phyloP scores from a whole-genome alignment of 2,797 vertebrate species.

The Limosa lapponica region DNA sequence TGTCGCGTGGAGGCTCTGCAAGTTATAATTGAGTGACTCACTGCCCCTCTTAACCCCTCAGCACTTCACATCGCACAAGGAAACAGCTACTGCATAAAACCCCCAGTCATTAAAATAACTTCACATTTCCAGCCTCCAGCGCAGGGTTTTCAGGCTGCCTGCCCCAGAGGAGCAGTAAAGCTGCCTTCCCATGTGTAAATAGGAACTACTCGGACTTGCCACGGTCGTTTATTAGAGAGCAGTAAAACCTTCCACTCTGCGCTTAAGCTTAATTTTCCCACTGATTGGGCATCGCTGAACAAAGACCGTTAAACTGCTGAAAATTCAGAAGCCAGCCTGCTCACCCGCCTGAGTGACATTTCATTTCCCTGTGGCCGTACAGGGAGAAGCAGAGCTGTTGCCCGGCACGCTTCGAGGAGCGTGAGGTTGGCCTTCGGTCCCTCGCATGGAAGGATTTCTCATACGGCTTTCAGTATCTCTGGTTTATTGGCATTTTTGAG shows the following conservation, averaged over 20 bases:
- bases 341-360: fast-evolving
- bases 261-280: background rate
- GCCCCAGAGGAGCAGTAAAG: background rate
- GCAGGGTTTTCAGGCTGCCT: background rate
- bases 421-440: background rate
- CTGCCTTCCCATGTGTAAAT: background rate
- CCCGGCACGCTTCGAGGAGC: fast-evolving
- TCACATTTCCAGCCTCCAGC: background rate
- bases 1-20: background rate
- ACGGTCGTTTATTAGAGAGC: background rate
- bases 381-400: background rate
- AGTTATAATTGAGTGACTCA: background rate
- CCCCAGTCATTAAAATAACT: background rate
- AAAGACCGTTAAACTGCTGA: fast-evolving
- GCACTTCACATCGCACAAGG: background rate
- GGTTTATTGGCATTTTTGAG: background rate
- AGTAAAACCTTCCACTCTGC: background rate
- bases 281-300: fast-evolving
- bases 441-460: fast-evolving
- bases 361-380: fast-evolving
- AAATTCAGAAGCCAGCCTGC: background rate
- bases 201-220: background rate
- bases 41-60: background rate
- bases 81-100: background rate
- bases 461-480: fast-evolving